Evolutionary conservation across 2,113 vertebrate genomes (phyloP), one percentile per base, ranked within the genome.

Genomic region (Tetraodon nigroviridis): DNA sequence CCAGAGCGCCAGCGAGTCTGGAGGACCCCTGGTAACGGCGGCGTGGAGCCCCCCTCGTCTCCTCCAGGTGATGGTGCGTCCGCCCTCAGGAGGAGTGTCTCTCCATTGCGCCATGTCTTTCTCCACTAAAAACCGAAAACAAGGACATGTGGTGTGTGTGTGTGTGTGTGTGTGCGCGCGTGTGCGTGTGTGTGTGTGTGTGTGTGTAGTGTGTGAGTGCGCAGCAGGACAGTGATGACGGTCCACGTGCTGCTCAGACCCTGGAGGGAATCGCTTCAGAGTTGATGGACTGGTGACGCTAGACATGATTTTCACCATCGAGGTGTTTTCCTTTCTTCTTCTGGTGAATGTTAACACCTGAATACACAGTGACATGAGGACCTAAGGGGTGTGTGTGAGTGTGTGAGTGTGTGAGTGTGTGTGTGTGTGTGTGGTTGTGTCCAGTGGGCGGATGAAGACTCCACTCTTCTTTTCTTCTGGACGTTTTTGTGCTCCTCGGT

Each of bases 11-110:
- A 93, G 93, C 83, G 97, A 99, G 90, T n/a, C 91, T 97, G 89
- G 97, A 99, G 89, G 96, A 99, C 92, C 93, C 95, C 84, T 99
- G 95, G 94, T 99, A 98, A 93, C 93, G 90, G 57, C 61, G 85
- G 82, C 73, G 73, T 78, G 51, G 58, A 68, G 71, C 29, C 42
- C 41, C 80, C 81, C 84, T 52, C n/a, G 27, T 64, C 80, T 80
- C 83, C 83, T 83, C 81, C 81, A 29, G 53, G 75, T 62, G 80
- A 79, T 78, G 49, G 61, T 69, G 61, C 72, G 42, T 64, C 84
- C 57, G 55, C 77, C 71, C 58, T 42, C 56, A 81, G 78, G 82
- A 81, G 79, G 73, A 79, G 64, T 27, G 24, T 82, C 68, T 76
- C 77, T 86, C 84, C 77, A 79, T 85, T 77, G 75, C 82, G 79